Evolutionary conservation across 2,113 vertebrate genomes (phyloP).

Genomic region (Platanista minor): DNA sequence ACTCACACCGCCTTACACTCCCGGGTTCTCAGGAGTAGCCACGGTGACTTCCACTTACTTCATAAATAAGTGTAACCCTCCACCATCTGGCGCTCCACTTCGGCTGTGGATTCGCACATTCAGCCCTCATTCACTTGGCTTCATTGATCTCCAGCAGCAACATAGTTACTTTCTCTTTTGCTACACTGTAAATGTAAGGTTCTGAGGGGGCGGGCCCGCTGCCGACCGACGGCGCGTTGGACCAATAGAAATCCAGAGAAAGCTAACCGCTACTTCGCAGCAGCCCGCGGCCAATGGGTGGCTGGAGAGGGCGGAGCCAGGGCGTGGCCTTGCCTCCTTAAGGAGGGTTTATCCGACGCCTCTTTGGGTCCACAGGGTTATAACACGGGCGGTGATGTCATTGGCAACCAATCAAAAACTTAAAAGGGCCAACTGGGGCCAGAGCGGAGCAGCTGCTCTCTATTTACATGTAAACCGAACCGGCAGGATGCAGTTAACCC

Average conservation of each 20-base stretch:
- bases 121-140: slow-evolving; percentile 84
- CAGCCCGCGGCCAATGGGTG: slow-evolving; percentile 34
- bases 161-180: slow-evolving; percentile 92
- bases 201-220: slow-evolving; percentile 74
- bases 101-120: slow-evolving; percentile 33
- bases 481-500: slow-evolving; percentile 53
- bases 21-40: neutral
- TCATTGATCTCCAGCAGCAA: slow-evolving; percentile 84
- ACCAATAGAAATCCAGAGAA: slow-evolving; percentile 53
- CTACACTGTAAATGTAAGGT: slow-evolving; percentile 85
- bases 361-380: slow-evolving; percentile 63
- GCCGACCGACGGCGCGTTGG: neutral
- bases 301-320: neutral
- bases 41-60: slow-evolving; percentile 71
- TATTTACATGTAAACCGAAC: slow-evolving; percentile 69
- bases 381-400: slow-evolving; percentile 87
- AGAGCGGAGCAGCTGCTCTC: slow-evolving; percentile 70
- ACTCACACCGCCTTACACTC: neutral
- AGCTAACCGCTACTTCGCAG: slow-evolving; percentile 16
- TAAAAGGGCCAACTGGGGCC: slow-evolving; percentile 69
- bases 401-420: slow-evolving; percentile 89
- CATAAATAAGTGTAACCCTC: slow-evolving; percentile 45
- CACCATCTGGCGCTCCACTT: slow-evolving; percentile 53
- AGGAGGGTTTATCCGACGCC: slow-evolving; percentile 64
- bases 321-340: slow-evolving; percentile 56